These are phyloP conservation scores for Tauraco hartlaubi DNA, from an alignment of 2,797 vertebrate genomes.

Conservation along the genomic window DNA sequence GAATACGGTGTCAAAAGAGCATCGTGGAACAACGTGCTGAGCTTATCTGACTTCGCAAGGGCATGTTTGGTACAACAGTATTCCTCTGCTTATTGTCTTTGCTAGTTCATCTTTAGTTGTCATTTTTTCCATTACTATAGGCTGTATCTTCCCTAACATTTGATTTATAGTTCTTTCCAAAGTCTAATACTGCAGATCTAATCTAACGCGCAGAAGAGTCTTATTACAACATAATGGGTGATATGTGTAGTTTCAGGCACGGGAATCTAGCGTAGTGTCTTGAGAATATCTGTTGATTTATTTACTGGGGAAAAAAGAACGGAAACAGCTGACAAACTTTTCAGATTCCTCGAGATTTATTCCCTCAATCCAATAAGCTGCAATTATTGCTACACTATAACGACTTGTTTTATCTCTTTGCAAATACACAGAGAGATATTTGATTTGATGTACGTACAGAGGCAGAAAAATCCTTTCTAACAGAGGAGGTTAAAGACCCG, in stretches of 20 bases:
- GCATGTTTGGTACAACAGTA: neutral
- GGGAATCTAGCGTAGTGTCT: neutral
- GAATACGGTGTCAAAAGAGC: neutral
- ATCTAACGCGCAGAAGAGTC: neutral
- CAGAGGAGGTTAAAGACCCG: neutral
- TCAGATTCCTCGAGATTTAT: neutral
- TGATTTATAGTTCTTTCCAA: neutral
- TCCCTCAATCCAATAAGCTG: neutral
- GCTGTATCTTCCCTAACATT: neutral
- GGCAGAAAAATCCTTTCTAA: neutral
- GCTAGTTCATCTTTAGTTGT: neutral
- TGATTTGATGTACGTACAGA: neutral
- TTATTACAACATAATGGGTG: neutral
- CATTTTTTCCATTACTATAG: neutral
- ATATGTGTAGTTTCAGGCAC: neutral
- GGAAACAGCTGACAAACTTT: neutral
- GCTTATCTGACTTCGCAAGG: neutral
- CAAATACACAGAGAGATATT: neutral
- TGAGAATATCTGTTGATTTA: neutral
- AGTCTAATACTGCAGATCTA: neutral
- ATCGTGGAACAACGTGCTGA: neutral
- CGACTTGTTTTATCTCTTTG: neutral
- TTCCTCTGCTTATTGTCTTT: neutral
- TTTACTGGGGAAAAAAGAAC: neutral
- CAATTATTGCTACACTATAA: neutral